Conservation (phyloP, 2,113 vertebrate genomes). For the Myrmophylax atrothorax region DNA sequence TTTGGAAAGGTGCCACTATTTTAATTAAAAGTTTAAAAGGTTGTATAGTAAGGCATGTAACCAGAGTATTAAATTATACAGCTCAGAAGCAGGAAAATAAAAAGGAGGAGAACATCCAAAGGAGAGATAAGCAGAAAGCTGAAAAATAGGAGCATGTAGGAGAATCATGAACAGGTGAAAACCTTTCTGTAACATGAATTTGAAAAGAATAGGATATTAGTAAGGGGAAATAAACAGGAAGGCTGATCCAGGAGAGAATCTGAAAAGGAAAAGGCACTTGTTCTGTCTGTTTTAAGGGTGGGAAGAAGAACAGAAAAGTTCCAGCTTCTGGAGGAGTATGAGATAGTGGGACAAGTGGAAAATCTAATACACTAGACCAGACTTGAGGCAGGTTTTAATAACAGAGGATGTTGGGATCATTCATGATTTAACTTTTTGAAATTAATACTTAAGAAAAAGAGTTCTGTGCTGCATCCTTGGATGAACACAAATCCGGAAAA, state of each 20-base stretch:
- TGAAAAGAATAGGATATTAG: background rate
- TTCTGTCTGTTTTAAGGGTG: background rate
- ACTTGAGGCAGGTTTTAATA: background rate
- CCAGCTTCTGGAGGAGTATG: background rate
- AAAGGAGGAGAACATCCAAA: background rate
- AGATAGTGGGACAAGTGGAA: background rate
- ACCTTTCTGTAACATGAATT: background rate
- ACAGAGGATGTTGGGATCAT: background rate
- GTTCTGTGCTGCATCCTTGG: background rate
- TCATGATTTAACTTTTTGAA: background rate
- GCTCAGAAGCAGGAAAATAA: background rate
- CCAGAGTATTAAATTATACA: background rate
- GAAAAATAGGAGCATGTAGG: background rate
- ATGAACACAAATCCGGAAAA: background rate
- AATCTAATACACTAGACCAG: background rate
- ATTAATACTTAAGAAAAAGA: background rate
- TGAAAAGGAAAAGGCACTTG: background rate
- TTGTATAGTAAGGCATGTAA: background rate
- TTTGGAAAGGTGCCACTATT: slow-evolving; percentile 27
- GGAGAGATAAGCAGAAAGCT: background rate
- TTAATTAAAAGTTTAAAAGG: background rate
- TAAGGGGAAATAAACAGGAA: background rate
- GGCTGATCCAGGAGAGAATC: background rate
- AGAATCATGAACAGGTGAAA: background rate
- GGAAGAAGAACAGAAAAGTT: background rate